A percentile compares a stretch with the other conserved stretches of the same genome.
These are phyloP conservation scores for Macaria liturata DNA, from an alignment of 2,888 invertebrate genomes.

Conservation along the genomic window DNA sequence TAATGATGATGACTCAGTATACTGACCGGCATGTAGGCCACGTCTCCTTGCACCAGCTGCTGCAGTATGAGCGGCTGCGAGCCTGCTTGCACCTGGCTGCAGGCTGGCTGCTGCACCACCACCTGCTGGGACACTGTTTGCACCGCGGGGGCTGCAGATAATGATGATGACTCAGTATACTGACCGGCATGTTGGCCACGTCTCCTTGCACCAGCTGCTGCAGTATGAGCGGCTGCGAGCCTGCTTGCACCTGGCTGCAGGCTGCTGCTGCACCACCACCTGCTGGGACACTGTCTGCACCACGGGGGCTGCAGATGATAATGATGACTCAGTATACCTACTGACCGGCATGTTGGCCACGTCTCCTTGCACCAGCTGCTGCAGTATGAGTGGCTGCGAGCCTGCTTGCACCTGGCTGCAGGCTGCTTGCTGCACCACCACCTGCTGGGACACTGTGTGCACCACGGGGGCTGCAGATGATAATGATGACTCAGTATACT, in stretches of 20 bases:
- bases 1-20: conserved; percentile 37
- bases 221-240: conserved; percentile 3
- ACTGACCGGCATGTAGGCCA: background rate
- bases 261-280: too few relatives aligned
- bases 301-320: too few relatives aligned
- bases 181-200: background rate
- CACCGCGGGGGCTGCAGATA: too few relatives aligned
- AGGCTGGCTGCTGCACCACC: too few relatives aligned
- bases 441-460: too few relatives aligned
- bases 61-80: conserved; percentile 4
- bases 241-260: background rate
- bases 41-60: background rate
- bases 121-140: too few relatives aligned
- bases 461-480: too few relatives aligned
- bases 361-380: background rate
- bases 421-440: too few relatives aligned
- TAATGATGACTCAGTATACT: conserved; percentile 48
- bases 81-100: background rate
- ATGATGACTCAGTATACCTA: background rate
- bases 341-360: background rate
- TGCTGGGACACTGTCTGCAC: too few relatives aligned
- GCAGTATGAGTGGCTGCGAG: too few relatives aligned
- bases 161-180: background rate
- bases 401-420: too few relatives aligned
- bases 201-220: background rate